These are phyloP conservation scores for Bombus sylvicola DNA, from an alignment of 1,140 invertebrate genomes.

Conservation along the genomic window DNA sequence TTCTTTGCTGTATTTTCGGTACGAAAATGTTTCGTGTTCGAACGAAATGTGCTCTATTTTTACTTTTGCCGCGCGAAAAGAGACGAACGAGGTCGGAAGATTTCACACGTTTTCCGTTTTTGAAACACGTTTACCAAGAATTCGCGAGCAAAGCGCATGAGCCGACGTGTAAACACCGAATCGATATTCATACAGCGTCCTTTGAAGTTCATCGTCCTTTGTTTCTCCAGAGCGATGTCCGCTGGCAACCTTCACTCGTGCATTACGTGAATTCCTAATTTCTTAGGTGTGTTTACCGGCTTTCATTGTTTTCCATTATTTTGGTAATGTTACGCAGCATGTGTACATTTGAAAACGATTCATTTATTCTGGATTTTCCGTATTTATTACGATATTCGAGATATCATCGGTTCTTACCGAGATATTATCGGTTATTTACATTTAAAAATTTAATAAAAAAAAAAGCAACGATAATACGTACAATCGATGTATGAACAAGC, in stretches of 20 bases:
- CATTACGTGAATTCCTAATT: background rate
- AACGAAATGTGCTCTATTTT: background rate
- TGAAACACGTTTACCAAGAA: background rate
- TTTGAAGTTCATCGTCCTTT: slow-evolving; percentile 67
- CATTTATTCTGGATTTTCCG: background rate
- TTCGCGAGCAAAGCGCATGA: slow-evolving; percentile 58
- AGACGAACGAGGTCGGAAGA: background rate
- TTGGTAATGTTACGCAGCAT: background rate
- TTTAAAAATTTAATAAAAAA: background rate
- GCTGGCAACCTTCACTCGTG: slow-evolving; percentile 1
- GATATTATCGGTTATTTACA: too few relatives aligned
- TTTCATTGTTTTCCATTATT: background rate
- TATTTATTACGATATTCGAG: background rate
- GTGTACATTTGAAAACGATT: background rate
- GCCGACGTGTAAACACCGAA: slow-evolving; percentile 39
- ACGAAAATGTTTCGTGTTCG: background rate
- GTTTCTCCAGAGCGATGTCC: slow-evolving; percentile 38
- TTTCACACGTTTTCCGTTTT: background rate
- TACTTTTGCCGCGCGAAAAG: background rate
- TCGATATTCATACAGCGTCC: slow-evolving; percentile 60
- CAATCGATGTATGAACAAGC: too few relatives aligned
- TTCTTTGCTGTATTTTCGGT: background rate
- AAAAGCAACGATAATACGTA: background rate
- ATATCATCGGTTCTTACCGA: too few relatives aligned
- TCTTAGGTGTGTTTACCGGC: background rate